Base-by-base conservation (phyloP, 2,888 invertebrate genomes). In the Hemicrepidius hirtus region DNA sequence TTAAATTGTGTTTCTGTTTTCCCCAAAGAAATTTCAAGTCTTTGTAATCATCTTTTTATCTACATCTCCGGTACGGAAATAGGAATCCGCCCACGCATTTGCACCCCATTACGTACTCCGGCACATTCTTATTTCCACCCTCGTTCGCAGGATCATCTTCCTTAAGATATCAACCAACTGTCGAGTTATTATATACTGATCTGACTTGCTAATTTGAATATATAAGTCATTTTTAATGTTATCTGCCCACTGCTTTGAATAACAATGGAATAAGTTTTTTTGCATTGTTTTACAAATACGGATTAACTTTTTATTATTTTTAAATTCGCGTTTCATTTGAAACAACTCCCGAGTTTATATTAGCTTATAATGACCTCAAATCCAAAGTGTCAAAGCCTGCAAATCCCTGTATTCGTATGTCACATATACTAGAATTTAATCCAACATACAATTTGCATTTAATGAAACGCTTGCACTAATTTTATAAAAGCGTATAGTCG, bases 121-220 rank as follows among this genome's bases (percentile, higher is more conserved):
- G 57, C 57, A 57, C 37, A 57, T 40, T 57, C 37, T 57, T 57
- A 57, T 57, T 57, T 57, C 57, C 57, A 57, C 57, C 57, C 57
- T 57, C 57, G 16, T 20, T 40, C 28, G 10, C 9, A 32, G 57
- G 57, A 57, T 57, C 57, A 57, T 57, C 57, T 57, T 13, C 57
- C 37, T 28, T 37, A 57, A 57, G 57, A 35, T 40, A 57, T 57
- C 57, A 57, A n/a, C 18, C 57, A 20, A 18, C 57, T 57, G 57
- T 57, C 10, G 57, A 57, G 57, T 57, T 37, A 35, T 20, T 37
- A 57, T 40, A 18, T 46, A 57, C 13, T 57, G n/a, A 57, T 35
- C 57, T 57, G 57, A 57, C 57, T 57, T 57, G 57, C 37, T 57
- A 57, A 57, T 57, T 37, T 57, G 57, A 57, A 57, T 57, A 18